These are phyloP conservation scores for Pachydiplax longipennis DNA, from an alignment of 2,888 invertebrate genomes.

Conservation along the genomic window DNA sequence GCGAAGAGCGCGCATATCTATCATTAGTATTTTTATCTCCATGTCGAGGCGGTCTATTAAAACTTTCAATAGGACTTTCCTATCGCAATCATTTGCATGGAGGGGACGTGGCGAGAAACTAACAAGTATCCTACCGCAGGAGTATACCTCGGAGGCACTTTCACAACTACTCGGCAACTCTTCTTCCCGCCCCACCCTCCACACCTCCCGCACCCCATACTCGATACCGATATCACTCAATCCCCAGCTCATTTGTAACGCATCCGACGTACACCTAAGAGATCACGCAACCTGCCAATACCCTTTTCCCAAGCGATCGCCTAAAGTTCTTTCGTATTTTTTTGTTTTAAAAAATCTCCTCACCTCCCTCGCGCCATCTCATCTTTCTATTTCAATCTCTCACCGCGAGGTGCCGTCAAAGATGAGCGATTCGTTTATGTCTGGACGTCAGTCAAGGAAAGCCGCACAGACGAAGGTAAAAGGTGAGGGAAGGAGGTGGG, in stretches of 20 bases:
- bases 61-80: neutral
- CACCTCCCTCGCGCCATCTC: conserved; percentile 24
- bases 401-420: conserved; percentile 44
- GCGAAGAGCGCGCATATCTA: too few species aligned
- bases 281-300: conserved; percentile 43
- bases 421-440: conserved; percentile 40
- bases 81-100: neutral
- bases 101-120: neutral
- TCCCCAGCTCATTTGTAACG: conserved; percentile 41
- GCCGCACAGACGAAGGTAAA: neutral
- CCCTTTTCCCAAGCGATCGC: conserved; percentile 25
- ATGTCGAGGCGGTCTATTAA: neutral
- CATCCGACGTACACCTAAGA: conserved; percentile 36
- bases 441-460: conserved; percentile 24
- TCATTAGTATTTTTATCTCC: neutral
- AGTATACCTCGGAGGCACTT: neutral
- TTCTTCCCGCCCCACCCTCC: neutral
- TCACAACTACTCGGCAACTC: neutral
- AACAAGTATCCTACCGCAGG: neutral
- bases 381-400: conserved; percentile 41
- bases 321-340: neutral
- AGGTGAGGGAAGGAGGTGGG: neutral
- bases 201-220: neutral
- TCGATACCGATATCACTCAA: conserved; percentile 39
- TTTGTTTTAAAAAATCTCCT: neutral